A percentile compares a stretch with the other conserved stretches of the same genome.
Conservation (phyloP, 2,888 invertebrate species). For the Chydorus sphaericus region DNA sequence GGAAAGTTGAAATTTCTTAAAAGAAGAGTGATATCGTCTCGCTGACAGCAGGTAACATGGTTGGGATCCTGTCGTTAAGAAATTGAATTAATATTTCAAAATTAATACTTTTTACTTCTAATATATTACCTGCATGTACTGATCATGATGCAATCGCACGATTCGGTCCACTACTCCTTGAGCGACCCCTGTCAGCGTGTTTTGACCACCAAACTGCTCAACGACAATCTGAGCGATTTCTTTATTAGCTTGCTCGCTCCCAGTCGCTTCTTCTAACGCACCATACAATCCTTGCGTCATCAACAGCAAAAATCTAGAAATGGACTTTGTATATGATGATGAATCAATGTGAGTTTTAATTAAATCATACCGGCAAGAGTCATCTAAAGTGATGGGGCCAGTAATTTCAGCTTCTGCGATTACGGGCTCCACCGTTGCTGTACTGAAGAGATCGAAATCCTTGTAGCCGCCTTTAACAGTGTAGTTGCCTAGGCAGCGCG, state of each 20-base stretch:
- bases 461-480: slow-evolving; percentile 70
- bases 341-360: neutral
- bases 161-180: slow-evolving; percentile 73
- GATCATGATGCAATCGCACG: slow-evolving; percentile 65
- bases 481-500: slow-evolving; percentile 76
- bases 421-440: slow-evolving; percentile 59
- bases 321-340: neutral
- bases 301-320: slow-evolving; percentile 54
- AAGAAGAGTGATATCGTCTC: slow-evolving; percentile 71
- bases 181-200: slow-evolving; percentile 63
- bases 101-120: slow-evolving; percentile 3
- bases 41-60: slow-evolving; percentile 32
- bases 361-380: slow-evolving; percentile 45
- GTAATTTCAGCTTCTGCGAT: slow-evolving; percentile 69
- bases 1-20: slow-evolving; percentile 74
- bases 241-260: slow-evolving; percentile 63
- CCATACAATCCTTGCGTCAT: slow-evolving; percentile 76
- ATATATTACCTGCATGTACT: slow-evolving; percentile 39
- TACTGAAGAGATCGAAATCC: slow-evolving; percentile 57
- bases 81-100: neutral
- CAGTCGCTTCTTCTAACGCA: slow-evolving; percentile 61
- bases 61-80: slow-evolving; percentile 3
- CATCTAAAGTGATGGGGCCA: slow-evolving; percentile 61
- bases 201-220: slow-evolving; percentile 64
- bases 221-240: slow-evolving; percentile 63